Percentiles rank a stretch among this genome's conserved stretches.
phyloP scores from a whole-genome alignment of 1,140 invertebrate species.

The Danaus melanippus region DNA sequence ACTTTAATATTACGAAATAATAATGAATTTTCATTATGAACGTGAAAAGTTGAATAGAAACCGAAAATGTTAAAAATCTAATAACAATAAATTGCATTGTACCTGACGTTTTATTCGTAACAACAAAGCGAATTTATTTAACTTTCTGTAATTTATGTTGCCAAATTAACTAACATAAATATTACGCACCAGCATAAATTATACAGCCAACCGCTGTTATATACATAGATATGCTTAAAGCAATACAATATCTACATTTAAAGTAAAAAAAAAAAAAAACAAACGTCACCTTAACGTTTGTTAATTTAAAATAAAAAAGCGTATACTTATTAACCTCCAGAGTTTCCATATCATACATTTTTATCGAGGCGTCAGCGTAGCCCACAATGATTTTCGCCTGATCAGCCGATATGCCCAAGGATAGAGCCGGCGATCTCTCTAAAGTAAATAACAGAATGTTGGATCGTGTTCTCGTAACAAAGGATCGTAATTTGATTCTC shows the following conservation, averaged over 20 bases:
- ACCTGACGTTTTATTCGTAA: slow-evolving; percentile 28
- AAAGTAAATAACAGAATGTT: slow-evolving; percentile 3
- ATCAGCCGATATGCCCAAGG: slow-evolving; percentile 46
- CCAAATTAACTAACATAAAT: too few relatives aligned
- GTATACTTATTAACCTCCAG: slow-evolving; percentile 36
- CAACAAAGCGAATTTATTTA: slow-evolving; percentile 17
- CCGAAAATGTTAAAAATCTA: slow-evolving; percentile 28
- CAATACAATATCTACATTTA: too few relatives aligned
- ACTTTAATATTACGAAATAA: too few relatives aligned
- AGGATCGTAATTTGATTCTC: too few relatives aligned
- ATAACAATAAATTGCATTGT: slow-evolving; percentile 36
- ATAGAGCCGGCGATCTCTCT: slow-evolving; percentile 46
- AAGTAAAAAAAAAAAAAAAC: too few relatives aligned
- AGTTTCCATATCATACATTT: slow-evolving; percentile 58
- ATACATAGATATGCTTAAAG: too few relatives aligned
- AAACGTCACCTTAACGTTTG: too few relatives aligned
- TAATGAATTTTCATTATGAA: too few relatives aligned
- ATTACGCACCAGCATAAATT: too few relatives aligned
- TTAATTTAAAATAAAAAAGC: too few relatives aligned
- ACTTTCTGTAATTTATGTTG: neutral
- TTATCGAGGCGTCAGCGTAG: slow-evolving; percentile 49
- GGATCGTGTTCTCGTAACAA: too few relatives aligned
- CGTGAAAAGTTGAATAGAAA: slow-evolving; percentile 19
- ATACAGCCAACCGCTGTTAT: too few relatives aligned
- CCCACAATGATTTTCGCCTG: slow-evolving; percentile 46